Conservation (phyloP, 2,888 invertebrate genomes). For the Conus canariensis region DNA sequence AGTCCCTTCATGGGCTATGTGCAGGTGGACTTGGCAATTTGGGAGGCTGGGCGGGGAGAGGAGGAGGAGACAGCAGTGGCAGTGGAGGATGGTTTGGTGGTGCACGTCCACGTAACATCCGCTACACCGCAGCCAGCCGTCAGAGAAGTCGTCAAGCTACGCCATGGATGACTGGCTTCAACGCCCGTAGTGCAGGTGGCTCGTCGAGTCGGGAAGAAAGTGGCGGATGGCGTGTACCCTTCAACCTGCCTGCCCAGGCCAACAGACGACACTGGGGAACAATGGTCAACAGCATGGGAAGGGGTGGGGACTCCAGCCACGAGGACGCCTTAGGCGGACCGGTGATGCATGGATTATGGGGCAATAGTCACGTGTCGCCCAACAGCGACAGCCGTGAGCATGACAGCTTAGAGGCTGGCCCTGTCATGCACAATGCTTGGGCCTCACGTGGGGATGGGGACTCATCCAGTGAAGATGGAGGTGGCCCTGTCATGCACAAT, state of each 20-base stretch:
- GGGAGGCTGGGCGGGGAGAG: slow-evolving; percentile 7
- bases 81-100: not conserved
- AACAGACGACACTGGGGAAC: not conserved
- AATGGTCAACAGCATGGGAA: not conserved
- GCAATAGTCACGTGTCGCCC: not conserved
- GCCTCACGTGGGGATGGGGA: not conserved
- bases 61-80: not conserved
- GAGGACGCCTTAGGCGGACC: not conserved
- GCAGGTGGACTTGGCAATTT: not conserved
- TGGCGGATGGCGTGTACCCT: slow-evolving; percentile 21
- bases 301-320: not conserved
- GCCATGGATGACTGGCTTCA: not conserved
- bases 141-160: not conserved
- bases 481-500: not conserved
- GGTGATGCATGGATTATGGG: not conserved
- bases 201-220: not conserved
- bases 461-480: not conserved
- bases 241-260: not conserved
- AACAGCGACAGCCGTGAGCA: not conserved
- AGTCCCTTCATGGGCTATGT: no score
- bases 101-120: not conserved
- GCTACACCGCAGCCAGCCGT: not conserved
- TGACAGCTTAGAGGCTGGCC: not conserved
- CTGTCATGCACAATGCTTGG: not conserved
- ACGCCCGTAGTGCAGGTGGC: not conserved